Evolutionary conservation across 2,113 vertebrate species (phyloP).

Genomic region (Dicaeum eximium): DNA sequence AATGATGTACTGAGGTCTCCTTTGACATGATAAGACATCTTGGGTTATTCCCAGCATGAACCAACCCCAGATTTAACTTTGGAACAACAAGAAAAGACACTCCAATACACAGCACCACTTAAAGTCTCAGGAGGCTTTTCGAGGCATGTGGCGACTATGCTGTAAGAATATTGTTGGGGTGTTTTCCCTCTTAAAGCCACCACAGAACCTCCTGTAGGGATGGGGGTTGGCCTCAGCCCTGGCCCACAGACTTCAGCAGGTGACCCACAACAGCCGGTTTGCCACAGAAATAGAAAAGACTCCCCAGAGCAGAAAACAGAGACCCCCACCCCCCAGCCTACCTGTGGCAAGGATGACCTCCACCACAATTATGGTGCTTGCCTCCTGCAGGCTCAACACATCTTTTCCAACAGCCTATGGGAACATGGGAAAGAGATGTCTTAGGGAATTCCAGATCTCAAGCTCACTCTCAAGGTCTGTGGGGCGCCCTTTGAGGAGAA

Average conservation of each 20-base stretch:
- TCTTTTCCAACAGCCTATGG: conserved; percentile 45
- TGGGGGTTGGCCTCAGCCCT: not conserved
- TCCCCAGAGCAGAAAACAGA: not conserved
- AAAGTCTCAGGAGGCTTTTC: not conserved
- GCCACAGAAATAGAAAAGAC: not conserved
- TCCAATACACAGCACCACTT: not conserved
- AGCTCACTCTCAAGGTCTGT: not conserved
- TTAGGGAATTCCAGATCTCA: not conserved
- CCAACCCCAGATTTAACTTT: not conserved
- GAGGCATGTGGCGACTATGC: not conserved
- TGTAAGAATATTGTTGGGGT: not conserved
- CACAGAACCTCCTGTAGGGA: not conserved
- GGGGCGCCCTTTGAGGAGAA: not conserved
- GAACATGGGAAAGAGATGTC: not conserved
- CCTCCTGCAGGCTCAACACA: not conserved
- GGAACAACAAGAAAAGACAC: not conserved
- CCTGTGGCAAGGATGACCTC: not conserved
- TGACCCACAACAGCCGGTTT: not conserved
- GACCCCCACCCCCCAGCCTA: not conserved
- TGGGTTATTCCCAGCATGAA: not conserved
- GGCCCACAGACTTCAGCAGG: not conserved
- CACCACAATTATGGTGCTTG: conserved; percentile 18
- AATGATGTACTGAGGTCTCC: not conserved
- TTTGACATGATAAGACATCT: not conserved
- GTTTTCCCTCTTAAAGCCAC: not conserved